Evolutionary conservation across 2,888 invertebrate genomes (phyloP).

Genomic region (Noctua comes): DNA sequence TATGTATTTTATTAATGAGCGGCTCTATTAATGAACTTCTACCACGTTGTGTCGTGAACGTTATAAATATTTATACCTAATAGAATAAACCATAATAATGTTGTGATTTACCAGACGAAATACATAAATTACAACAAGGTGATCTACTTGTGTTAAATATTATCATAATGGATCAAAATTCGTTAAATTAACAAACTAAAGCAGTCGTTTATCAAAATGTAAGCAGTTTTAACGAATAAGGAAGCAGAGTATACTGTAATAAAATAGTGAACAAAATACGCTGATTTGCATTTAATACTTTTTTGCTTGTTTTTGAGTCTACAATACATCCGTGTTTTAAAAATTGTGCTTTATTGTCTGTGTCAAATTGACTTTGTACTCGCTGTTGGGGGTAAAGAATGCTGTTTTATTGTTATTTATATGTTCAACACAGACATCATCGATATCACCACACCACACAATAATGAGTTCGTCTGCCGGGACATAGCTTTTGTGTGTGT

Average conservation of each 20-base stretch:
- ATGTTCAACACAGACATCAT: background rate
- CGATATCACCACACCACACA: background rate
- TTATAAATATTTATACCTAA: slow-evolving; percentile 25
- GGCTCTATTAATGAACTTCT: background rate
- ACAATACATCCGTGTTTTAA: slow-evolving; percentile 36
- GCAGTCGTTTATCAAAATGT: slow-evolving; percentile 16
- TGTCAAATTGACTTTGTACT: slow-evolving; percentile 18
- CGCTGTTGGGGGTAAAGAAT: slow-evolving; percentile 6
- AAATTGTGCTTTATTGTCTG: slow-evolving; percentile 27
- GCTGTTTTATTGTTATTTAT: slow-evolving; percentile 5
- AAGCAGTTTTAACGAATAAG: slow-evolving; percentile 32
- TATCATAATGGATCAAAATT: slow-evolving; percentile 23
- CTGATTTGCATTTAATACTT: slow-evolving; percentile 34
- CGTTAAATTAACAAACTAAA: slow-evolving; percentile 8
- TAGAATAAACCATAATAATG: background rate
- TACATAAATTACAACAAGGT: slow-evolving; percentile 26
- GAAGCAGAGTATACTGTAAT: slow-evolving; percentile 30
- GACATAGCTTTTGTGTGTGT: too few species aligned
- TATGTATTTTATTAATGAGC: background rate
- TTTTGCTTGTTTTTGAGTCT: slow-evolving; percentile 23
- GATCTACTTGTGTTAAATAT: slow-evolving; percentile 26
- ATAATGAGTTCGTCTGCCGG: background rate
- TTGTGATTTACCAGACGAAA: slow-evolving; percentile 1
- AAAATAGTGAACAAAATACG: slow-evolving; percentile 34
- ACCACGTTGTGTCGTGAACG: slow-evolving; percentile 13